Base-by-base conservation (phyloP, 2,113 vertebrate genomes). In the Porphyrio hochstetteri region DNA sequence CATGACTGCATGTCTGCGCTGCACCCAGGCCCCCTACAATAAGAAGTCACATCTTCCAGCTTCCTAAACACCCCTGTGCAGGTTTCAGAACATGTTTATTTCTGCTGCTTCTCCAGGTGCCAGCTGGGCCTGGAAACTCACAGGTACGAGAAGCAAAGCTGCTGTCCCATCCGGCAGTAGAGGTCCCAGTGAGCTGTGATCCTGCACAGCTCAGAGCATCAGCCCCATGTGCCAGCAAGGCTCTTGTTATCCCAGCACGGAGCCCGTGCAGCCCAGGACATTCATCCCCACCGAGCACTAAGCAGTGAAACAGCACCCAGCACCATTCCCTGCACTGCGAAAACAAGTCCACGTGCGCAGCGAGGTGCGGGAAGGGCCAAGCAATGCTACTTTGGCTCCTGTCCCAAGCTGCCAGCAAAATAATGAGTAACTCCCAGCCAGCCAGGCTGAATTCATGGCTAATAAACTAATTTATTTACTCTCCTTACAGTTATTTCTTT, bases 241-340 rank as follows among this genome's bases (percentile, higher is more conserved):
- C 2, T 33, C 63, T n/a, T 6, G 2, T 19, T 16, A 52, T 2
- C 64, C 64, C 52, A 48, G 70, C 36, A 4, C 67, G 42, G 72
- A 13, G 59, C 10, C 29, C 6, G 11, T 35, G 9, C 21, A 63
- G 68, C 27, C 68, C 0, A 36, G 27, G 50, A 16, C 18, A 4
- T 31, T 44, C 36, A 16, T 25, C 44, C 28, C 42, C 14, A 6
- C 52, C 21, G 1, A 64, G 48, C 60, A 4, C 24, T 23, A n/a
- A 3, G 0, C 24, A 6, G 78, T 1, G 1, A 21, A 48, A 33
- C 2, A 0, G 31, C 1, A 1, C 44, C 63, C 5, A 0, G 44
- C 50, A 28, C 72, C 8, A 2, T 44, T 90, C 65, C 53, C 27
- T 42, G 53, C 8, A 3, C 36, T 42, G 63, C 31, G 35, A 53